phyloP scores from a whole-genome alignment of 2,797 vertebrate species.

The Botia kubotai region DNA sequence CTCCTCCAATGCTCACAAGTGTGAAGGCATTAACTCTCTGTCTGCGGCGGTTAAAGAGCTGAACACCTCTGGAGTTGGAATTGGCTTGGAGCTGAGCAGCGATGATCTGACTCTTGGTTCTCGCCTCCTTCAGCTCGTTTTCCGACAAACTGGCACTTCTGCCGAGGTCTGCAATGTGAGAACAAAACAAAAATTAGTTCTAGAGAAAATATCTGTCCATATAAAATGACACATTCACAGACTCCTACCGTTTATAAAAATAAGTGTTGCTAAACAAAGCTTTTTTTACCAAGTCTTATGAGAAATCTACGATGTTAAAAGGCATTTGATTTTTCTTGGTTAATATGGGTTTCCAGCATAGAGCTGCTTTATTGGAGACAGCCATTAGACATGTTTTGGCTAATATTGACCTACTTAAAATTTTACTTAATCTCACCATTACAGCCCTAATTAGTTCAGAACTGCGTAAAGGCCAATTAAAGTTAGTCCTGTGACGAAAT shows the following conservation, averaged over 20 bases:
- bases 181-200: constrained; percentile 24
- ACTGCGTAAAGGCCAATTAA: constrained; percentile 20
- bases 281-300: constrained; percentile 29
- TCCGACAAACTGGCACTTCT: constrained; percentile 90
- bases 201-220: background rate
- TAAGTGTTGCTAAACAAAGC: no score
- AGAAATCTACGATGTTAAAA: constrained; percentile 67
- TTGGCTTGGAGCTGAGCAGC: constrained; percentile 91
- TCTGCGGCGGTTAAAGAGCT: constrained; percentile 92
- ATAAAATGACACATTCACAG: background rate
- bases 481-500: constrained; percentile 1
- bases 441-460: constrained; percentile 37
- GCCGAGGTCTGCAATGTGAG: constrained; percentile 78
- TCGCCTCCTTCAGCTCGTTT: constrained; percentile 92
- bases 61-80: constrained; percentile 89
- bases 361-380: background rate
- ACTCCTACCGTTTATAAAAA: no score
- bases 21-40: constrained; percentile 90
- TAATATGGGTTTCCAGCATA: constrained; percentile 61
- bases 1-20: constrained; percentile 74
- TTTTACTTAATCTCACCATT: constrained; percentile 48
- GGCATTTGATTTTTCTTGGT: constrained; percentile 58
- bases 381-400: constrained; percentile 3
- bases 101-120: constrained; percentile 88
- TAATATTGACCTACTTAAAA: constrained; percentile 32